A percentile compares a stretch with the other conserved stretches of the same genome.
Evolutionary conservation across 2,888 invertebrate genomes (phyloP).

Genomic region (Dorcus hopei): DNA sequence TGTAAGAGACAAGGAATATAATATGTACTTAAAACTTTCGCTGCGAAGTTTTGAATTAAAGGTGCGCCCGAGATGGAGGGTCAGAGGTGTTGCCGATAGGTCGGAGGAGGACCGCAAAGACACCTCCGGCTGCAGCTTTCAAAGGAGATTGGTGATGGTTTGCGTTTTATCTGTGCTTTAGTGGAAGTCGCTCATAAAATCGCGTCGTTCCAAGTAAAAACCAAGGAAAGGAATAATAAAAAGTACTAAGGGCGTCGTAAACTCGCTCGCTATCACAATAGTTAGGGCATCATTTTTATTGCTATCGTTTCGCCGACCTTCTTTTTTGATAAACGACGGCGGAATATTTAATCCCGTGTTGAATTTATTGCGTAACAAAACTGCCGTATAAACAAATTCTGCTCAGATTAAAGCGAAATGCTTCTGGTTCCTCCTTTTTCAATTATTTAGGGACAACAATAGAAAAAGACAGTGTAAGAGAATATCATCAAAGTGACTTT

Average conservation of each 20-base stretch:
- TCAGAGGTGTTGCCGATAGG: no score
- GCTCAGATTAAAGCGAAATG: no score
- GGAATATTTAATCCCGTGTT: neutral
- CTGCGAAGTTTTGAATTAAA: neutral
- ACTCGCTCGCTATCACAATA: conserved; percentile 39
- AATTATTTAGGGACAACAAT: no score
- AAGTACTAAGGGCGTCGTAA: conserved; percentile 42
- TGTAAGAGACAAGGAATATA: conserved; percentile 21
- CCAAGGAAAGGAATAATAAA: conserved; percentile 42
- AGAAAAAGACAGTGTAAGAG: no score
- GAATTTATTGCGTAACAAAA: no score
- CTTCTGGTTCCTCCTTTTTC: no score
- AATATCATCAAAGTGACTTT: no score
- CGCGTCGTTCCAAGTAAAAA: conserved; percentile 37
- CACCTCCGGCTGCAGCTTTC: conserved; percentile 13
- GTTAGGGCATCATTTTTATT: conserved; percentile 39
- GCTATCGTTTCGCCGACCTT: conserved; percentile 29
- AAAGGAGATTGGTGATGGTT: conserved; percentile 27
- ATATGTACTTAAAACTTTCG: conserved; percentile 19
- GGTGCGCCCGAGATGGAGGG: no score
- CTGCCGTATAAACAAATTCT: no score
- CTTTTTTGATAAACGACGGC: neutral
- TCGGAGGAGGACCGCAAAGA: conserved; percentile 4
- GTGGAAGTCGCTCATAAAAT: conserved; percentile 34
- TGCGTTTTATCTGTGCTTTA: conserved; percentile 34